Conservation (phyloP, 2,113 vertebrate species). For the Dromaius novaehollandiae region DNA sequence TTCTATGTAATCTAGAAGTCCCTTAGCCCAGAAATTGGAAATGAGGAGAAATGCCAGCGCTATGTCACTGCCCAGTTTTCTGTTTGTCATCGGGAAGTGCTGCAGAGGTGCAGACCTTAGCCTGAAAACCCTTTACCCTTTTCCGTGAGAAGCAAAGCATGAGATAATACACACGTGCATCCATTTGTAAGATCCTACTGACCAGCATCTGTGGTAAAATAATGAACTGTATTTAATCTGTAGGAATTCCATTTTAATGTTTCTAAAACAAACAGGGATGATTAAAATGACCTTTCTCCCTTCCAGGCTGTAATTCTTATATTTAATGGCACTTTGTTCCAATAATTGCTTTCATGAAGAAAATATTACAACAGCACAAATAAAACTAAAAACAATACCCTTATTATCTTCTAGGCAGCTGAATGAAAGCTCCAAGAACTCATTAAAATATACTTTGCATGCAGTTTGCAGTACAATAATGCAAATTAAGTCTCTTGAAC, state of each 20-base stretch:
- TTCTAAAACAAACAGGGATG: background rate
- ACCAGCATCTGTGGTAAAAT: background rate
- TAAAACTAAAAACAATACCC: slow-evolving; percentile 33
- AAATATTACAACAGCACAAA: slow-evolving; percentile 28
- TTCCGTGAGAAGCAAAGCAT: background rate
- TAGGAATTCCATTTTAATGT: background rate
- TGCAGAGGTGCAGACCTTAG: background rate
- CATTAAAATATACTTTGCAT: slow-evolving; percentile 59
- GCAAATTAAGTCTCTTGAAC: slow-evolving; percentile 54
- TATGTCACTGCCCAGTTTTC: background rate
- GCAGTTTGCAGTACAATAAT: slow-evolving; percentile 36
- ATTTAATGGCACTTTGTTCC: slow-evolving; percentile 18
- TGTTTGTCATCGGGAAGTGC: background rate
- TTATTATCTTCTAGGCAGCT: slow-evolving; percentile 40
- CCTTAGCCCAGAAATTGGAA: background rate
- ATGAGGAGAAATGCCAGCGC: background rate
- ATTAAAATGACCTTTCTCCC: background rate
- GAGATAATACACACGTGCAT: background rate
- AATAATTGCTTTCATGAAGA: slow-evolving; percentile 33
- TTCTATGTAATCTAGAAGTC: background rate
- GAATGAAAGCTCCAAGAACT: slow-evolving; percentile 33
- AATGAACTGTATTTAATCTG: background rate
- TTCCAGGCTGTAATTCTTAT: background rate
- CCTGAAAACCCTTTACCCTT: background rate
- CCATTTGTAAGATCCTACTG: background rate